Conservation (phyloP, 2,797 vertebrate species). For the Alexandromys oeconomus region DNA sequence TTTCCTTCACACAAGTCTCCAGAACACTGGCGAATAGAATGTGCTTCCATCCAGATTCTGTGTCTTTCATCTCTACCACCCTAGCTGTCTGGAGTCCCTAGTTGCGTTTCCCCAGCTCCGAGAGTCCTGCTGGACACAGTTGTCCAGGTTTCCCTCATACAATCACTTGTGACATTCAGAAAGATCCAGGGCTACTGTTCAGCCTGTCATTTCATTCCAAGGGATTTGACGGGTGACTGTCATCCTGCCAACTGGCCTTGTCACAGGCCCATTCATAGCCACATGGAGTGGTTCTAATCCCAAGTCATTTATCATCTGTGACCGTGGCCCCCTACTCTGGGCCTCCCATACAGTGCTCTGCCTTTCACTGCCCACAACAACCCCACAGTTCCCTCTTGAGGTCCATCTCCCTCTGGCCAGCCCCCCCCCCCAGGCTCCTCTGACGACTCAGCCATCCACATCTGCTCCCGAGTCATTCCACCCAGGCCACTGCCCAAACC, state of each 20-base stretch:
- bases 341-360: too few relatives aligned
- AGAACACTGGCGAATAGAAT: too few relatives aligned
- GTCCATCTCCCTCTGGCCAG: not conserved
- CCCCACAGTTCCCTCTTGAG: not conserved
- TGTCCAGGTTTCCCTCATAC: not conserved
- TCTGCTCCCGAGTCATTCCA: not conserved
- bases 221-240: too few relatives aligned
- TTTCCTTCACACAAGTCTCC: not conserved
- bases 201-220: not conserved
- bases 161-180: not conserved
- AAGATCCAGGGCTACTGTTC: not conserved
- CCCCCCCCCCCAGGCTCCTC: not conserved
- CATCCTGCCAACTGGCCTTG: not conserved
- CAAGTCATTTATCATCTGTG: not conserved
- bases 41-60: not conserved
- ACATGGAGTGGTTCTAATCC: not conserved
- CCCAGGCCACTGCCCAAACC: not conserved
- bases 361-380: not conserved
- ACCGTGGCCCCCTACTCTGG: not conserved
- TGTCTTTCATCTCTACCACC: not conserved
- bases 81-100: not conserved
- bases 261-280: not conserved
- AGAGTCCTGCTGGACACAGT: not conserved
- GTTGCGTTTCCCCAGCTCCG: not conserved
- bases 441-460: not conserved